Base-by-base conservation (phyloP, 2,888 invertebrate species). In the Mimumesa dahlbomi region DNA sequence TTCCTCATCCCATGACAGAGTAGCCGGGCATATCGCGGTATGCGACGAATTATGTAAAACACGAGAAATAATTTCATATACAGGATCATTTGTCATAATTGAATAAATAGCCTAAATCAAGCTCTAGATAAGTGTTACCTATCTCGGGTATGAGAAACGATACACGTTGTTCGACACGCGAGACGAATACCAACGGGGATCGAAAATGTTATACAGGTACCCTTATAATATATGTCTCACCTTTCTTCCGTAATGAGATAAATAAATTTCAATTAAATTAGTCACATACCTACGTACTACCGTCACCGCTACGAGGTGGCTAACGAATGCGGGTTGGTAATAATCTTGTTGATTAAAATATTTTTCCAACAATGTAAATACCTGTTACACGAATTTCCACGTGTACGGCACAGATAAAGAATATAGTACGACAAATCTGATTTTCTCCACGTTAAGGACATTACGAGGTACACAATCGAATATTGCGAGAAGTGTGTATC, bases 1-100 rank as follows among this genome's bases (percentile, higher is more conserved):
- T 66, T 67, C 81, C 73, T 79, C 58, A 70, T 84, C 84, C 82
- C 81, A 81, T 77, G 79, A 73, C 58, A 50, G 25, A 7, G 13
- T 31, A 16, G 34, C 49, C 7, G 43, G 34, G 5, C 40, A 19
- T 38, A 31, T 38, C 21, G n/a, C 25, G n/a, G 25, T 14, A 38
- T 18, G 40, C 31, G 25, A 6, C 46, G 31, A 66, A 66, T 63
- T 54, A 36, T 13, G 16, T 42, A 40, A 42, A 22, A 11, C 58
- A 21, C 29, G 29, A 16, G 1, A 1, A 34, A 34, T 2, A 42
- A 1, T 6, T 2, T 1, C 19, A 18, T 18, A 11, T 5, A 38
- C 1, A 9, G n/a, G n/a, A n/a, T n/a, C n/a, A n/a, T n/a, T n/a
- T n/a, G n/a, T n/a, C n/a, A n/a, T n/a, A n/a, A n/a, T n/a, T n/a